These are phyloP conservation scores for Sebastes trivittatus DNA, from an alignment of 2,797 vertebrate species.

Conservation along the genomic window DNA sequence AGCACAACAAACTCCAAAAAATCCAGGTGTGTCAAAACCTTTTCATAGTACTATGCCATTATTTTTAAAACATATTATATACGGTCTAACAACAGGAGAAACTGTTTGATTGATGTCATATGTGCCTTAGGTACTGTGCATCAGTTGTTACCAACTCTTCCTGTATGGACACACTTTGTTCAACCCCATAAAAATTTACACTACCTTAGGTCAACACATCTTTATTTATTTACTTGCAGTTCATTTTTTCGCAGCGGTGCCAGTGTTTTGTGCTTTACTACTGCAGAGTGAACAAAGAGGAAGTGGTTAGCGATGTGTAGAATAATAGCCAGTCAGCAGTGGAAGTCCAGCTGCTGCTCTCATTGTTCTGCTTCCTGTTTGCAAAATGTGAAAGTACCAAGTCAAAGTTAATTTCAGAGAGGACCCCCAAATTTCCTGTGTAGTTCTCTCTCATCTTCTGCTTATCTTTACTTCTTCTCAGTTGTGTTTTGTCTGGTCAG, in stretches of 20 bases:
- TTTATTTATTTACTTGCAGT: not conserved
- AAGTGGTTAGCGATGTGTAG: constrained; percentile 27
- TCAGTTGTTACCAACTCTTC: not conserved
- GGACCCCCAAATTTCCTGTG: constrained; percentile 9
- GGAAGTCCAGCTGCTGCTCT: constrained; percentile 47
- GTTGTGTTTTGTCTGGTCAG: not conserved
- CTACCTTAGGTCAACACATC: not conserved
- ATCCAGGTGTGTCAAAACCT: constrained; percentile 9
- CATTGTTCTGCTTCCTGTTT: constrained; percentile 82
- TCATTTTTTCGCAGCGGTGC: not conserved
- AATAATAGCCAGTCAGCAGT: constrained; percentile 45
- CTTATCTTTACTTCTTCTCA: not conserved
- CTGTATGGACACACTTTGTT: not conserved
- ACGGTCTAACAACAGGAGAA: not conserved
- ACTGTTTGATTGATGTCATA: not conserved
- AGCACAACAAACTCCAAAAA: not conserved
- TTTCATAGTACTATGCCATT: not conserved
- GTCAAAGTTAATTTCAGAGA: constrained; percentile 22
- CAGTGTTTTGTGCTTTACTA: not conserved
- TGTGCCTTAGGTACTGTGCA: not conserved
- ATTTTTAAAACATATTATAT: not conserved
- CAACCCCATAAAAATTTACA: not conserved
- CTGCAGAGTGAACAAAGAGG: constrained; percentile 40
- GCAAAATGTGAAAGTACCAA: constrained; percentile 44
- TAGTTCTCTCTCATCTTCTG: not conserved